These are phyloP conservation scores for Oxyura jamaicensis DNA, from an alignment of 2,113 vertebrate genomes.

Conservation along the genomic window DNA sequence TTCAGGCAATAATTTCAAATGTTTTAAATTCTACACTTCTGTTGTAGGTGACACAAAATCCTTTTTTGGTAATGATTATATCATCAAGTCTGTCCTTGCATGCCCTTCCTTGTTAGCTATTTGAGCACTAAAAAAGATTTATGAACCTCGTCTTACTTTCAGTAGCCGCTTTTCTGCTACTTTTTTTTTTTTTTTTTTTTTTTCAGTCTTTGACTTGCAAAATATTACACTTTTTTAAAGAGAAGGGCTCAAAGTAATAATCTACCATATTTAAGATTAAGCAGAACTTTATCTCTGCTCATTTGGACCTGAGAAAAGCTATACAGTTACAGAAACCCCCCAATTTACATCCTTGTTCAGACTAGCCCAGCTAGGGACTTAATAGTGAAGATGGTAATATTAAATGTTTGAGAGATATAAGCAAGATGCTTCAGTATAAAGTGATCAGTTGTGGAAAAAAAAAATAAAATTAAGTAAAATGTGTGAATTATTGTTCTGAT, in stretches of 20 bases:
- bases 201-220: background rate
- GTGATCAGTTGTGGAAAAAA: background rate
- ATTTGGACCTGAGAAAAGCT: background rate
- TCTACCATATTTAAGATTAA: background rate
- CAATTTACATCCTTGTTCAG: background rate
- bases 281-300: background rate
- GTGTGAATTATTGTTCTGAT: background rate
- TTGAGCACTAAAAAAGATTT: conserved; percentile 45
- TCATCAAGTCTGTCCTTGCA: conserved; percentile 53
- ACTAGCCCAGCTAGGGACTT: background rate
- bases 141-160: conserved; percentile 23
- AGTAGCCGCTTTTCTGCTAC: background rate
- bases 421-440: background rate
- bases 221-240: background rate
- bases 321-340: background rate
- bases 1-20: conserved; percentile 55
- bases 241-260: background rate
- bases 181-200: background rate
- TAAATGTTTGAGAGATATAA: background rate
- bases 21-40: conserved; percentile 57
- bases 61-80: conserved; percentile 56
- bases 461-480: background rate
- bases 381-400: background rate
- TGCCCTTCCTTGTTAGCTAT: conserved; percentile 56
- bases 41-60: conserved; percentile 50